Percentiles rank a stretch among this genome's conserved stretches.
phyloP scores from a whole-genome alignment of 2,113 vertebrate species.

The Telmatochromis brichardi region DNA sequence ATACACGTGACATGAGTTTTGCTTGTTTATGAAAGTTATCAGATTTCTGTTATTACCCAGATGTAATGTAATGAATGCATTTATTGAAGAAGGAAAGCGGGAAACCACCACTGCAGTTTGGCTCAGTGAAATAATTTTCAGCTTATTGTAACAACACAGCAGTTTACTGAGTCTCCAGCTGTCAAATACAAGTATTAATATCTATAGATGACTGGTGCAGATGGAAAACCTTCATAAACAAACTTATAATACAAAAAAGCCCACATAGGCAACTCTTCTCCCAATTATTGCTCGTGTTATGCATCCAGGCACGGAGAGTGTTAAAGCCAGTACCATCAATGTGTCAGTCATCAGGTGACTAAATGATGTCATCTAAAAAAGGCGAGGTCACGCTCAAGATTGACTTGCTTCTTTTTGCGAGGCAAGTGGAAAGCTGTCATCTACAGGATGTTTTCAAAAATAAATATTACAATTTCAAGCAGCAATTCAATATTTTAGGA shows the following conservation, averaged over 20 bases:
- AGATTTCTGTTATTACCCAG: background rate
- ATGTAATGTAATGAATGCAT: background rate
- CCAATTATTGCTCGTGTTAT: background rate
- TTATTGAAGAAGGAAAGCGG: conserved; percentile 17
- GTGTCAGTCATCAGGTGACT: background rate
- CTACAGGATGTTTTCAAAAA: conserved; percentile 3
- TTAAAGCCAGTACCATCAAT: conserved; percentile 5
- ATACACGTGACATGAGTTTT: background rate
- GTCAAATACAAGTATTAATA: background rate
- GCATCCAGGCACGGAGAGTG: background rate
- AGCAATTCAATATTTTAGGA: background rate
- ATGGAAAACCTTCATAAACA: background rate
- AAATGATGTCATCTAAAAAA: background rate
- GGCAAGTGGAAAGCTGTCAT: background rate
- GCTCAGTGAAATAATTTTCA: background rate
- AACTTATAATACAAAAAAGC: background rate
- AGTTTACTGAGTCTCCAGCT: background rate
- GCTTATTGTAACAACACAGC: background rate
- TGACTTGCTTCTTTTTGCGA: background rate
- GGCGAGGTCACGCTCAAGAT: background rate
- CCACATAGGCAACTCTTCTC: background rate
- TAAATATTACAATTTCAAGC: conserved; percentile 20
- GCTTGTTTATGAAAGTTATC: background rate
- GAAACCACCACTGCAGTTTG: background rate
- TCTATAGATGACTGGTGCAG: background rate